Percentiles rank a stretch among this genome's conserved stretches.
Conservation (phyloP, 1,140 invertebrate genomes). For the Heliconius nattereri region DNA sequence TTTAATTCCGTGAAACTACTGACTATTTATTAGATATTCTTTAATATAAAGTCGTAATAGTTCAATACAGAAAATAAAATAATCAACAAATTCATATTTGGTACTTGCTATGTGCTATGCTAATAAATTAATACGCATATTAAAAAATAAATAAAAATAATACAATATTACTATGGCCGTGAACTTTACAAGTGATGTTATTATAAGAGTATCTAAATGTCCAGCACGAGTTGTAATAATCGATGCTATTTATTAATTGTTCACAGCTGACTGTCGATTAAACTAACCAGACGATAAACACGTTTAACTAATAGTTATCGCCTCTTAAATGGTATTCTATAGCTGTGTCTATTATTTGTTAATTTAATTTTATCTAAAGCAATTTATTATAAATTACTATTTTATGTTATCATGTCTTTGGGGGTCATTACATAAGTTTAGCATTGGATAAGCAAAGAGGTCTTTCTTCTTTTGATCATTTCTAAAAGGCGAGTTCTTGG, state of each 20-base stretch:
- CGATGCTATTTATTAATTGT: constrained; percentile 5
- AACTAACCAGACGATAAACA: not conserved
- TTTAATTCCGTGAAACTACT: too few relatives aligned
- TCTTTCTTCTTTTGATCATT: too few relatives aligned
- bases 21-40: too few relatives aligned
- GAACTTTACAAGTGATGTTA: not conserved
- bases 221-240: not conserved
- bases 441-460: too few relatives aligned
- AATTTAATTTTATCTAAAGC: not conserved
- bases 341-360: not conserved
- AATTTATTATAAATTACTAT: not conserved
- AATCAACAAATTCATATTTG: not conserved
- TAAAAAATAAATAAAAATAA: not conserved
- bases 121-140: not conserved
- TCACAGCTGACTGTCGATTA: not conserved
- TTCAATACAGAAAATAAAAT: too few relatives aligned
- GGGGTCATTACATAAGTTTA: too few relatives aligned
- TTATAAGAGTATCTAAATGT: constrained; percentile 10
- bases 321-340: not conserved
- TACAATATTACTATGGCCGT: not conserved
- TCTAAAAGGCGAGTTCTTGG: too few relatives aligned
- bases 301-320: not conserved
- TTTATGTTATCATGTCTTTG: not conserved
- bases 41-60: too few relatives aligned
- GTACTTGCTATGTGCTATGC: not conserved